These are phyloP conservation scores for Synaphobranchus kaupii DNA, from an alignment of 2,797 vertebrate species.

Conservation along the genomic window DNA sequence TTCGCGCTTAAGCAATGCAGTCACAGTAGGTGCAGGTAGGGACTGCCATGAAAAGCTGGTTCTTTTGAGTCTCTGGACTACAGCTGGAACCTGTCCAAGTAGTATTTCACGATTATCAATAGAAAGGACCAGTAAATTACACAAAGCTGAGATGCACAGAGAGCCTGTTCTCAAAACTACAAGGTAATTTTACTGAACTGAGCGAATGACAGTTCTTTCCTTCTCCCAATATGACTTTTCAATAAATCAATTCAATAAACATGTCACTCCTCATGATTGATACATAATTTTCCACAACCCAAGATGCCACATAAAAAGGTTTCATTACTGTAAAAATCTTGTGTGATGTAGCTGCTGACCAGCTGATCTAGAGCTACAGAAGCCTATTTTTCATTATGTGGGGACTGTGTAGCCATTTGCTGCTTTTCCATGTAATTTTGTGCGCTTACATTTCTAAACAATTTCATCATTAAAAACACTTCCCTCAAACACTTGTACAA, in stretches of 20 bases:
- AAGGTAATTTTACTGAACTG: neutral
- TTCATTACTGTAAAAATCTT: neutral
- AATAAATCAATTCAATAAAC: neutral
- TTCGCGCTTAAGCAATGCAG: conserved; percentile 30
- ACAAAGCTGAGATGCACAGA: neutral
- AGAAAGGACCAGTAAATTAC: neutral
- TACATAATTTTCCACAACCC: neutral
- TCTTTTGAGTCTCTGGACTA: neutral
- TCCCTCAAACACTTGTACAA: neutral
- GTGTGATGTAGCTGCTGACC: neutral
- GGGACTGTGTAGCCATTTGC: neutral
- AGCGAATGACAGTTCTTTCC: neutral
- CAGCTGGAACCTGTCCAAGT: neutral
- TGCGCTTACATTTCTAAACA: neutral
- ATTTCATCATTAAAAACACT: neutral
- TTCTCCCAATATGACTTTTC: neutral
- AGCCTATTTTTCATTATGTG: neutral
- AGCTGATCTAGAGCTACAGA: neutral
- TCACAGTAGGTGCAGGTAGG: conserved; percentile 1
- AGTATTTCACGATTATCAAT: neutral
- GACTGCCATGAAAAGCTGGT: conserved; percentile 10
- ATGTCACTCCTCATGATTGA: neutral
- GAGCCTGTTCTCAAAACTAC: neutral
- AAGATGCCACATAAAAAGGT: neutral
- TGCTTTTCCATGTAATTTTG: neutral